These are phyloP conservation scores for Rhagoletis pomonella DNA, from an alignment of 1,140 invertebrate genomes.

Conservation along the genomic window DNA sequence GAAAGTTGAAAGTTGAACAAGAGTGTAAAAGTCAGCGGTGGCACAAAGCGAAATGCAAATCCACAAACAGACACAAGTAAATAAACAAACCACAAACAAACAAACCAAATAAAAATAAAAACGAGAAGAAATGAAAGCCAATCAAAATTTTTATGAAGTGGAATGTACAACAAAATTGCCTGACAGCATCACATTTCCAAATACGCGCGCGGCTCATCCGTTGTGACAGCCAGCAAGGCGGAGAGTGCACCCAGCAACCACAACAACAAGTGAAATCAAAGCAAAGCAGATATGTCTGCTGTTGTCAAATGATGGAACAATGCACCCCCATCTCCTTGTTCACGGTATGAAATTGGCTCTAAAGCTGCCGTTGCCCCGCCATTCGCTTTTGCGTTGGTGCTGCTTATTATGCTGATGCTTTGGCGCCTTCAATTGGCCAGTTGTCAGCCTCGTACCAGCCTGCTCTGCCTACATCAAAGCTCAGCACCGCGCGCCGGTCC, in stretches of 20 bases:
- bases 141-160: conserved; percentile 73
- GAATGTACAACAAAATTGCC: conserved; percentile 69
- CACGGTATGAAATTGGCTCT: conserved; percentile 15
- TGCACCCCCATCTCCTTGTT: not conserved
- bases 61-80: not conserved
- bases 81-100: conserved; percentile 43
- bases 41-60: conserved; percentile 44
- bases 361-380: not conserved
- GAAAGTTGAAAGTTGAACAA: conserved; percentile 34
- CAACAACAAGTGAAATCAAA: conserved; percentile 10
- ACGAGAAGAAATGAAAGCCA: conserved; percentile 60
- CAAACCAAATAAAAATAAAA: conserved; percentile 23
- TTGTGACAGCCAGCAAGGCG: conserved; percentile 48
- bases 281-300: not conserved
- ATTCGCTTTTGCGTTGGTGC: not conserved
- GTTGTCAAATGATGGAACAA: conserved; percentile 29
- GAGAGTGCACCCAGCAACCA: not conserved
- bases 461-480: conserved; percentile 22
- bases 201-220: conserved; percentile 55
- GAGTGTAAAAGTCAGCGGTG: conserved; percentile 44
- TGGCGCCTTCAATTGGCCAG: conserved; percentile 33
- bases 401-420: conserved; percentile 33
- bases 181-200: conserved; percentile 58
- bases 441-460: not conserved
- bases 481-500: not conserved